A percentile compares a stretch with the other conserved stretches of the same genome.
Evolutionary conservation across 1,140 invertebrate species (phyloP).

Genomic region (Globodera rostochiensis): DNA sequence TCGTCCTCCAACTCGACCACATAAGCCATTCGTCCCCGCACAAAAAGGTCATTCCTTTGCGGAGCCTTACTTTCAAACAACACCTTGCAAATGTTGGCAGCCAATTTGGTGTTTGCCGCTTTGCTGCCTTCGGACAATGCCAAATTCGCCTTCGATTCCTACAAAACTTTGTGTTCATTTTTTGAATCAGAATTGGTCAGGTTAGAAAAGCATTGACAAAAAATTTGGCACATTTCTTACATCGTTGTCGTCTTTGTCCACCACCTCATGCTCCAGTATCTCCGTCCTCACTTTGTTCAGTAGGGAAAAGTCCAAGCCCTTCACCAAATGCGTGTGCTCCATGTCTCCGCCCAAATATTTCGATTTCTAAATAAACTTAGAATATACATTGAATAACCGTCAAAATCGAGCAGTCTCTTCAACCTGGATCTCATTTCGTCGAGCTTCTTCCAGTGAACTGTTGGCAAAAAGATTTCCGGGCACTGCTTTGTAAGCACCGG

Average conservation of each 20-base stretch:
- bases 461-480: conserved; percentile 22
- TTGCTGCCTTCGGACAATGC: conserved; percentile 69
- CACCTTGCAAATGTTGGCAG: conserved; percentile 68
- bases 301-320: conserved; percentile 98
- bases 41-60: conserved; percentile 88
- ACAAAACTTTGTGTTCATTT: no score
- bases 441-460: conserved; percentile 48
- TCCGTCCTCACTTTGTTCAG: conserved; percentile 85
- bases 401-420: no score
- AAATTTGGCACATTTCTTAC: conserved; percentile 68
- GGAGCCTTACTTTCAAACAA: conserved; percentile 68
- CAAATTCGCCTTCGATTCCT: conserved; percentile 65
- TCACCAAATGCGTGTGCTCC: conserved; percentile 98
- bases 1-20: conserved; percentile 89
- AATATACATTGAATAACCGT: neutral
- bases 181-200: neutral
- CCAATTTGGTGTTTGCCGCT: conserved; percentile 67
- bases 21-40: conserved; percentile 92
- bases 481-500: conserved; percentile 22
- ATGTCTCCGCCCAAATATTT: conserved; percentile 99
- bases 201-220: neutral
- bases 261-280: conserved; percentile 81
- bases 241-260: conserved; percentile 55
- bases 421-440: conserved; percentile 34
- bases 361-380: conserved; percentile 77